phyloP scores from a whole-genome alignment of 2,888 invertebrate genomes.

The Disparrhopalites patrizii region DNA sequence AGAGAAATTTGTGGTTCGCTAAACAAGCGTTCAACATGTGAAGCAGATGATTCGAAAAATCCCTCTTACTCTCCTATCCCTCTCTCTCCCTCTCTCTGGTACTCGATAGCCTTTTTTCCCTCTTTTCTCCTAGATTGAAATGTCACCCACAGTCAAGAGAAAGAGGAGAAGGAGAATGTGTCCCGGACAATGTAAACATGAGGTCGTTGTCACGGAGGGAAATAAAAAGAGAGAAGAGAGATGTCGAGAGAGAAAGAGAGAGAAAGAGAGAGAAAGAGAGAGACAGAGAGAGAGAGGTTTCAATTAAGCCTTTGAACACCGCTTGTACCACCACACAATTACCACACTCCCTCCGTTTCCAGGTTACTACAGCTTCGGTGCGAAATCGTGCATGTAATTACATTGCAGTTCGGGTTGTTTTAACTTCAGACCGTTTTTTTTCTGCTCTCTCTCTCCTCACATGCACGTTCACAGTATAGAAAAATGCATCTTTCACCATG shows the following conservation, averaged over 20 bases:
- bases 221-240: too few species aligned
- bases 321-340: too few species aligned
- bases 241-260: too few species aligned
- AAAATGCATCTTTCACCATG: too few species aligned
- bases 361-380: too few species aligned
- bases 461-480: neutral
- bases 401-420: too few species aligned
- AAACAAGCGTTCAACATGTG: conserved; percentile 11
- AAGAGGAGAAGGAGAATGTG: too few species aligned
- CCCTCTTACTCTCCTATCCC: neutral
- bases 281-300: conserved; percentile 20
- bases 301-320: conserved; percentile 35
- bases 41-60: conserved; percentile 11
- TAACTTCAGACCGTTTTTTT: neutral
- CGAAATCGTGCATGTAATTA: too few species aligned
- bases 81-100: conserved; percentile 1
- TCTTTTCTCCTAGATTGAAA: conserved; percentile 30
- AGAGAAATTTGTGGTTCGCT: neutral
- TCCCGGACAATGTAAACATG: conserved; percentile 17
- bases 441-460: neutral
- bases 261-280: too few species aligned
- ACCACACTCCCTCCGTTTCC: too few species aligned
- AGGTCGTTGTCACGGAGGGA: too few species aligned
- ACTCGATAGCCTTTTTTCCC: conserved; percentile 24
- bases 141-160: conserved; percentile 37